A percentile compares a stretch with the other conserved stretches of the same genome.
These are phyloP conservation scores for Notamacropus eugenii DNA, from an alignment of 2,797 vertebrate species.

Conservation along the genomic window DNA sequence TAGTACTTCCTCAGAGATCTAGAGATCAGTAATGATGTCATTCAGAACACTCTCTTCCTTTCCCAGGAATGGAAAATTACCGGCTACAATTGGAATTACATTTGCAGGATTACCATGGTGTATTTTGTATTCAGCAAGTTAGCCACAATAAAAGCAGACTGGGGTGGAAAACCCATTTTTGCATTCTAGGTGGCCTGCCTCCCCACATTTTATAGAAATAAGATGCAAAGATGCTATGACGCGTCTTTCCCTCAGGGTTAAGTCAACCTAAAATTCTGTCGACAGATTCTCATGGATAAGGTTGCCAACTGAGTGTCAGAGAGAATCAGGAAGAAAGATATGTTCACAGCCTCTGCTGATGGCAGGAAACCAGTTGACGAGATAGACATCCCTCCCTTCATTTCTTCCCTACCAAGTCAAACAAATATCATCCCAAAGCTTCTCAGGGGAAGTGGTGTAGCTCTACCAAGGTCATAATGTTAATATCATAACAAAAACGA, in stretches of 20 bases:
- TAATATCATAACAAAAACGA: neutral
- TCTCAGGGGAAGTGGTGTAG: neutral
- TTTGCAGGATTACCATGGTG: neutral
- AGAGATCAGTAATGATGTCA: neutral
- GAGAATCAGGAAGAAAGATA: constrained; percentile 65
- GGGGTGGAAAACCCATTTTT: neutral
- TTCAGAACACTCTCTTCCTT: neutral
- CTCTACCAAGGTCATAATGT: neutral
- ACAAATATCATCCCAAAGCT: neutral
- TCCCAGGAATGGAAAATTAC: neutral
- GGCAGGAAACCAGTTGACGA: constrained; percentile 46
- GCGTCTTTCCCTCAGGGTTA: constrained; percentile 66
- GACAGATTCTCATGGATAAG: constrained; percentile 52
- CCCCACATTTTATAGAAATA: constrained; percentile 17
- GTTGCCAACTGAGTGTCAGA: constrained; percentile 73
- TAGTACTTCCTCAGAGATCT: neutral
- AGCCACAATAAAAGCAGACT: neutral
- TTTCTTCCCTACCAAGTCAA: neutral
- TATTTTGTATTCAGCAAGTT: neutral
- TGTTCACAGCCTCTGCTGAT: constrained; percentile 40
- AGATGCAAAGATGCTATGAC: constrained; percentile 33
- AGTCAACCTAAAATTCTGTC: constrained; percentile 55
- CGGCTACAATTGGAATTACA: neutral
- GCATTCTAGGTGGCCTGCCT: constrained; percentile 44
- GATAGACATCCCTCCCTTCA: neutral